Evolutionary conservation across 2,888 invertebrate species (phyloP), one percentile per base, ranked within the genome.

Genomic region (Lacanobia oleracea): DNA sequence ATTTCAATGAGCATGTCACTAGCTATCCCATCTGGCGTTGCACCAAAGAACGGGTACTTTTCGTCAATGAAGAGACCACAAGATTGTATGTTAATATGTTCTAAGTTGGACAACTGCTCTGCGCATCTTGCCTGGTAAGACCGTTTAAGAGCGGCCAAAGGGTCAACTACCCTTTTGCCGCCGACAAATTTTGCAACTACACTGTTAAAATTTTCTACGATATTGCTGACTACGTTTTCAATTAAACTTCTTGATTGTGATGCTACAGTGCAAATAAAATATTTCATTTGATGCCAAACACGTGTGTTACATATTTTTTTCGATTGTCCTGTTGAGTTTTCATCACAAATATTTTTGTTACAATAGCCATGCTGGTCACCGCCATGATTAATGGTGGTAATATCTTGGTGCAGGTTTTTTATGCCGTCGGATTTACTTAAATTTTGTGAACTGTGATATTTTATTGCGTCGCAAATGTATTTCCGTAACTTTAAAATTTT

Each of bases 161-260:
- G n/a, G n/a, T n/a, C n/a, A n/a, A n/a, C n/a, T n/a, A 74, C 45
- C 6, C 67, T 12, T 67, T 67, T 71, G 23, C 73, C 74, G 16
- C 69, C 74, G 67, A 74, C 70, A 16, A 61, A 61, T 27, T 61
- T 61, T 27, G 61, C 61, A 45, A 61, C 61, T 18, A 61, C 43
- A 9, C 61, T 45, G 10, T 61, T 61, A 2, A 61, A 61, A 10
- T 48, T 23, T 27, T 61, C 61, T 27, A 61, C 61, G 27, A 61
- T 27, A 27, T 61, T 61, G 61, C 61, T 61, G 45, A 45, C 61
- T 23, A 61, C 61, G 12, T 61, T 27, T 12, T 61, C 27, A 45
- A 61, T 61, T 10, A 61, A 45, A 12, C 45, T 61, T 18, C 61
- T 61, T 5, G 61, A 45, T 18, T 61, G 61, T 16, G 61, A 61